Evolutionary conservation across 2,888 invertebrate genomes (phyloP), one percentile per base, ranked within the genome.

Genomic region (Lottia scabra): DNA sequence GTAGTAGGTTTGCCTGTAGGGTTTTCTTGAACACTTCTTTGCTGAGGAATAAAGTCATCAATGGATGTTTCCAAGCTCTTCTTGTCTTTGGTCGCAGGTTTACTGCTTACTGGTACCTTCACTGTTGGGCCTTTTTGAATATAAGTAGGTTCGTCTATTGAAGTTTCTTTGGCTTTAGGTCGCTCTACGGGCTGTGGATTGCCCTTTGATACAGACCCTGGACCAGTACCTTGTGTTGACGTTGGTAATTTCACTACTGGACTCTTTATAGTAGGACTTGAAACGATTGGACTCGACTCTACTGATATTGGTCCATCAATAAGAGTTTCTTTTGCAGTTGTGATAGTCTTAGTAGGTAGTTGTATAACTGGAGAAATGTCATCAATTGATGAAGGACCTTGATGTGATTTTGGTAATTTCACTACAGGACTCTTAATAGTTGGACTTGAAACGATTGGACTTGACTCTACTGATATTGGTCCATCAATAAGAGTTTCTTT

Each of bases 401-500:
- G 19, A 8, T 6, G 38, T 56, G 56, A 19, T 10, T 19, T 10
- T 19, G 56, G 56, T 19, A 56, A 13, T 23, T 56, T 56, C 12
- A 56, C 15, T 23, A 23, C 23, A 23, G 56, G 56, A 56, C 56
- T 56, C 23, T 56, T n/a, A 10, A 56, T 56, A 13, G 56, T 56
- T 8, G 56, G 56, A 19, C 19, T 23, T 2, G 56, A 23, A 19
- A 56, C 56, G 12, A 56, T 56, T 23, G 23, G 56, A 23, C 19
- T 56, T 19, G 19, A 56, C 13, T 56, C 19, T 56, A 19, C 56
- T 19, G 23, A 56, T 19, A 56, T 23, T 1, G 71, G 27, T 46
- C 73, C 73, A 65, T 76, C 76, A 26, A 72, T 65, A 45, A 67
- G 63, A 27, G 76, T 76, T 70, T 74, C 74, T n/a, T 44, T 65